Conservation (phyloP, 2,797 vertebrate genomes). For the Eleutherodactylus coqui region DNA sequence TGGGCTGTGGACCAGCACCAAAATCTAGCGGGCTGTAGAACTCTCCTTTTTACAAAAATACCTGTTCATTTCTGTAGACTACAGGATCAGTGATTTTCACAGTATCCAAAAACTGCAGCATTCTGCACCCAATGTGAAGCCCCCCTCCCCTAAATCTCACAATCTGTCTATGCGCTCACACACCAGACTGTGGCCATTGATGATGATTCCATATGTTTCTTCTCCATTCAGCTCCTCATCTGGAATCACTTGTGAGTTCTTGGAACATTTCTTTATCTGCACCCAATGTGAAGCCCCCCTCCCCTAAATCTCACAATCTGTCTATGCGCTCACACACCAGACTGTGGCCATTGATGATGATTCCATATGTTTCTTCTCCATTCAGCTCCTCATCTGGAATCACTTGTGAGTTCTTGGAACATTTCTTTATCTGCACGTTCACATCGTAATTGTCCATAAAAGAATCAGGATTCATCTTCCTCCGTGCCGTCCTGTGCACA, state of each 20-base stretch:
- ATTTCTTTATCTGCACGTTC: slow-evolving; percentile 65
- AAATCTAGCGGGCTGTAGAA: background rate
- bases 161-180: too few species aligned
- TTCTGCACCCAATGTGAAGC: background rate
- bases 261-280: slow-evolving; percentile 64
- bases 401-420: slow-evolving; percentile 65
- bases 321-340: slow-evolving; percentile 79
- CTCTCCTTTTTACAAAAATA: too few species aligned
- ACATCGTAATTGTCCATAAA: slow-evolving; percentile 73
- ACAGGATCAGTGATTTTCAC: background rate
- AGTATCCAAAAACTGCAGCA: background rate
- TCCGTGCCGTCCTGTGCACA: slow-evolving; percentile 79
- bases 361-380: slow-evolving; percentile 76
- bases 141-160: too few species aligned
- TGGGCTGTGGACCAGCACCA: background rate
- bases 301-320: too few species aligned
- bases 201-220: slow-evolving; percentile 82
- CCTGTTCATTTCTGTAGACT: too few species aligned
- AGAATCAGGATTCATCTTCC: slow-evolving; percentile 82
- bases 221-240: slow-evolving; percentile 79
- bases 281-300: too few species aligned
- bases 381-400: slow-evolving; percentile 80
- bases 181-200: slow-evolving; percentile 94
- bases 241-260: slow-evolving; percentile 70
- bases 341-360: slow-evolving; percentile 91